Percentiles rank a stretch among this genome's conserved stretches.
Conservation (phyloP, 2,113 vertebrate genomes). For the Oreotrochilus melanogaster region DNA sequence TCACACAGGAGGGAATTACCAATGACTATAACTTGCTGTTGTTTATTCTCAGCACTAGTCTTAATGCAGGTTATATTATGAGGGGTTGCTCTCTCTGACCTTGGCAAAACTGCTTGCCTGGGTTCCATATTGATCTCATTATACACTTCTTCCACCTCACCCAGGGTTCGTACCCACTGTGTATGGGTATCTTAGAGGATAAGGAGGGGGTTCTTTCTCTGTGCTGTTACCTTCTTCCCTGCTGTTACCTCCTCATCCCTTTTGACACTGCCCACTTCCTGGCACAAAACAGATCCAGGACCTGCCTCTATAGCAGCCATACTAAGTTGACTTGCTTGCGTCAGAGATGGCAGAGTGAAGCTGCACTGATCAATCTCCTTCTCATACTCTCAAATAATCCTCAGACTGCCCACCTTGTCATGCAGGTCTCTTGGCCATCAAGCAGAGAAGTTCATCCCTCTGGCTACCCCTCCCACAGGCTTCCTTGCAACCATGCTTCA, state of each 20-base stretch:
- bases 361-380: background rate
- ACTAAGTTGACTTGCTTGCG: background rate
- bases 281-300: background rate
- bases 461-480: background rate
- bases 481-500: background rate
- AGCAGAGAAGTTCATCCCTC: background rate
- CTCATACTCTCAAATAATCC: background rate
- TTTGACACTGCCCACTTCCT: background rate
- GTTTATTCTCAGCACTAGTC: background rate
- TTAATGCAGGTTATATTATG: background rate
- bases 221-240: background rate
- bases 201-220: background rate
- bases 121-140: background rate
- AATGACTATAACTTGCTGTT: fast-evolving
- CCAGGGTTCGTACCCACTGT: background rate
- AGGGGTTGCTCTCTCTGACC: background rate
- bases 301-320: background rate
- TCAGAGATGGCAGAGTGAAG: background rate
- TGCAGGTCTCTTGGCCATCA: background rate
- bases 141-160: background rate
- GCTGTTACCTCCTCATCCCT: background rate
- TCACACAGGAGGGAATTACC: background rate
- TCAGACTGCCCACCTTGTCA: background rate
- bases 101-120: background rate
- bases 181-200: background rate